Base-by-base conservation (phyloP, 2,888 invertebrate genomes). In the Aspidiotus rigidus region DNA sequence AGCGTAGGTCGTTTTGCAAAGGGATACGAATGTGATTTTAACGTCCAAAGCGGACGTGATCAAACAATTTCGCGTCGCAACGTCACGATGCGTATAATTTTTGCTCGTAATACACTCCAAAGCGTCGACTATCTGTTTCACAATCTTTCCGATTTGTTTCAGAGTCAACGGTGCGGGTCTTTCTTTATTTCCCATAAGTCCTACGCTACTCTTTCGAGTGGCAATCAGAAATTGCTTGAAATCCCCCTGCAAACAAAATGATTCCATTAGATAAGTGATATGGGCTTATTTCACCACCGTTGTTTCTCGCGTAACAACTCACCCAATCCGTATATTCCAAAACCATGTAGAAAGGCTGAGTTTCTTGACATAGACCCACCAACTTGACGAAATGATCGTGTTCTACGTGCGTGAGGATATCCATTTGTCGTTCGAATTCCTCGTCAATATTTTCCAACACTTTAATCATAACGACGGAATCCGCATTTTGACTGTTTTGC, bases 281-380 rank as follows among this genome's bases (percentile, higher is more conserved):
- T 11, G n/a, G 10, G 6, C 2, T 49, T 3, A 49, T 28, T 28
- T 28, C 5, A 28, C 28, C 11, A 6, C 6, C 10, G 49, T 49
- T 11, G 49, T 49, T 49, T 49, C 49, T 49, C 11, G 49, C n/a
- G 6, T 6, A 49, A 49, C n/a, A 49, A 75, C 81, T 79, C 78
- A 91, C 90, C 95, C 94, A 95, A 77, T 96, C 95, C 5, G 93
- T 93, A 76, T 93, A 90, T 76, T 96, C 93, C 13, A 93, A 79
- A 28, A 96, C 84, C 84, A 95, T 85, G 75, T 87, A 91, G 76
- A 93, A 90, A 0, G 94, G 95, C 74, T 93, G 92, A 6, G 83
- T 83, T 64, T 90, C 90, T 60, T 87, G 84, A 76, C 93, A 93
- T 9, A 94, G 79, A 0, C 93, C 95, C 64, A 89, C 81, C 59